Base-by-base conservation (phyloP, 2,888 invertebrate species). In the Sphinx pinastri region DNA sequence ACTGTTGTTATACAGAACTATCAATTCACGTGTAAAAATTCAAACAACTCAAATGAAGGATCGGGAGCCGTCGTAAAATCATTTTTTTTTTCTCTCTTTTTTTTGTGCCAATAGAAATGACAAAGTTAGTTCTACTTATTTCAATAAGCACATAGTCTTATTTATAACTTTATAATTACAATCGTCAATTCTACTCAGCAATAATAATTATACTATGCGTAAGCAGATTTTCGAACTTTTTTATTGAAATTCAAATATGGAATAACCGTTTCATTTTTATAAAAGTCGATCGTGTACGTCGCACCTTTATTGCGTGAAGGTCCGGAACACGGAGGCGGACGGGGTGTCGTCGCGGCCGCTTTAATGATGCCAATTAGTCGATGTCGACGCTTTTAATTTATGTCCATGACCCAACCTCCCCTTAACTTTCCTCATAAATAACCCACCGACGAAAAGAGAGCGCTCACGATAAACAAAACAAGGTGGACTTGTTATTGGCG, bases 331-430 rank as follows among this genome's bases (percentile, higher is more conserved):
- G 13, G 1, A n/a, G 75, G 71, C 71, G 74, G 70, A 60, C 66
- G 68, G 59, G 71, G 72, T 70, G 73, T 74, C 75, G 77, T 84
- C 84, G 81, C 80, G 82, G 78, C 76, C 19, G 55, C 76, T 78
- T 83, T 89, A 88, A 88, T 88, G 87, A 87, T 82, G 81, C 83
- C 87, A 88, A 89, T 89, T 89, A 89, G 88, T 89, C 79, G 80
- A 80, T 84, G 88, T 88, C 88, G 80, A 85, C 81, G 82, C 82
- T 79, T 84, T 81, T 88, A 87, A 89, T 88, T 89, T 88, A 88
- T 88, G 85, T 84, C 75, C 81, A 84, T 77, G 77, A 76, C 82
- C 81, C 76, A 86, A 83, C 84, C 83, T 76, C 80, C 85, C 81
- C 80, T 78, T 83, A 86, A 89, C 87, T 89, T 88, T 85, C 79